These are phyloP conservation scores for Idaea dimidiata DNA, from an alignment of 2,888 invertebrate species.

Conservation along the genomic window DNA sequence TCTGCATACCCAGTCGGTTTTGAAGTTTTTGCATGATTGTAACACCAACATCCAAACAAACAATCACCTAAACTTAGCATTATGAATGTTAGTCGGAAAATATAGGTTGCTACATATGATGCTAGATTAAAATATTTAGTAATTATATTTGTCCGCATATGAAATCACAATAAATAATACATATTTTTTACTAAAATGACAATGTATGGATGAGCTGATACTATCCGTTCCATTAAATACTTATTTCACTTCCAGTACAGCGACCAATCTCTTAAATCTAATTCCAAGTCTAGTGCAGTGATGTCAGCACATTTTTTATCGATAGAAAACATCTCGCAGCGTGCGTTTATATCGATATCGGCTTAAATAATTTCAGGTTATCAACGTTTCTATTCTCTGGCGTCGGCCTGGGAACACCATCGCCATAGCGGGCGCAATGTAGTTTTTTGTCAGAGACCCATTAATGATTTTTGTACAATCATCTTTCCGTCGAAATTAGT, in stretches of 20 bases:
- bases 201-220: no score
- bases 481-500: background rate
- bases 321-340: conserved; percentile 54
- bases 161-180: no score
- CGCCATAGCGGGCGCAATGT: conserved; percentile 16
- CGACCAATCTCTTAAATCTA: background rate
- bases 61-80: no score
- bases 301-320: conserved; percentile 65
- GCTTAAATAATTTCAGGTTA: conserved; percentile 58
- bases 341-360: conserved; percentile 63
- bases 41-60: no score
- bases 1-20: no score
- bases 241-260: conserved; percentile 22
- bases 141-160: no score
- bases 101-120: no score
- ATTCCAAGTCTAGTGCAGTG: conserved; percentile 33
- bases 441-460: conserved; percentile 5
- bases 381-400: conserved; percentile 36
- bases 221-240: no score
- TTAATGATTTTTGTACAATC: conserved; percentile 3
- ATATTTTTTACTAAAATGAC: no score
- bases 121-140: no score
- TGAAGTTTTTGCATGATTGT: no score
- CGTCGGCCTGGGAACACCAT: conserved; percentile 6
- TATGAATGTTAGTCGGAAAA: no score